A percentile compares a stretch with the other conserved stretches of the same genome.
phyloP scores from a whole-genome alignment of 2,888 invertebrate species.

The Plusia festucae region DNA sequence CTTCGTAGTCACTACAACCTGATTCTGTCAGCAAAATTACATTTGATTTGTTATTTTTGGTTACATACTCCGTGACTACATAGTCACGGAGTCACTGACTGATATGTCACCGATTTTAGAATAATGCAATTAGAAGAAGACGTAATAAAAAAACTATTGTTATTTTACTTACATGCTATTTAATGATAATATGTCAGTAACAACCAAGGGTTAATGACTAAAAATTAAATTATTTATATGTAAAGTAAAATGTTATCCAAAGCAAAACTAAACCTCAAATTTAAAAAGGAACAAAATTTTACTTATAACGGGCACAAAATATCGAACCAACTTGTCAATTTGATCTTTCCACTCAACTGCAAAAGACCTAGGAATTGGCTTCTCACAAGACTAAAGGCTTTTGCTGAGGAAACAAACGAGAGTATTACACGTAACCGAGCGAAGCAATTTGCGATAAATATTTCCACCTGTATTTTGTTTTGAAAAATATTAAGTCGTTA shows the following conservation, averaged over 20 bases:
- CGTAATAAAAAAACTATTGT: not conserved
- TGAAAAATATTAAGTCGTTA: not conserved
- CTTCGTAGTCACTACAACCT: conserved; percentile 16
- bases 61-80: conserved; percentile 13
- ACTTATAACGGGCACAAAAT: too few relatives aligned
- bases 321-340: conserved; percentile 22
- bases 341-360: conserved; percentile 14
- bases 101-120: not conserved
- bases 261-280: not conserved
- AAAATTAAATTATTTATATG: too few relatives aligned
- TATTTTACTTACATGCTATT: too few relatives aligned
- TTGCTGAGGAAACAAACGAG: conserved; percentile 33
- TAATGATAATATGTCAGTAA: too few relatives aligned
- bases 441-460: conserved; percentile 20
- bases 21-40: conserved; percentile 40
- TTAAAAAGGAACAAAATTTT: too few relatives aligned
- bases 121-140: not conserved
- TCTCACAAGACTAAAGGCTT: conserved; percentile 33
- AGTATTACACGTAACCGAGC: conserved; percentile 31
- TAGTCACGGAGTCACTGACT: too few relatives aligned
- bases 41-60: conserved; percentile 46
- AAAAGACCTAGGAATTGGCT: conserved; percentile 24
- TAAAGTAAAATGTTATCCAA: not conserved
- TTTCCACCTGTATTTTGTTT: not conserved
- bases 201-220: too few relatives aligned